Evolutionary conservation across 2,113 vertebrate species (phyloP), one percentile per base, ranked within the genome.

Genomic region (Capra hircus): DNA sequence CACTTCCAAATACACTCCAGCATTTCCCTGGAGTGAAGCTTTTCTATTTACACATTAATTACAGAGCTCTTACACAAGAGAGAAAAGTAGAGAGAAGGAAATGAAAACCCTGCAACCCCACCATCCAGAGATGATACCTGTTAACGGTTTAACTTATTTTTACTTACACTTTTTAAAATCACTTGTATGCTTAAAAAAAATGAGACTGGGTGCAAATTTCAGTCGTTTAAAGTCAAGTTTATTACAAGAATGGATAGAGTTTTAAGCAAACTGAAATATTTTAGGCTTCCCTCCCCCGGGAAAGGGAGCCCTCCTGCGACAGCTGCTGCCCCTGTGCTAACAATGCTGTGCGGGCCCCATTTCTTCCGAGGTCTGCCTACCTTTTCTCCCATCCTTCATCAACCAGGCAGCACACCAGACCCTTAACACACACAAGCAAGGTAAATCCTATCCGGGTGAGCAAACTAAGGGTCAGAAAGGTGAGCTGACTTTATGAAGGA

Each of bases 21-120:
- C 40, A 83, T 45, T 55, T 85, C 62, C 78, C 95, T 28, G 16
- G 91, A 91, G 67, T 11, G 30, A 52, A 93, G 78, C 59, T 93
- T 80, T 92, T 55, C 90, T 95, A 43, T 89, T 94, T 94, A 60
- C 60, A 91, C 78, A 50, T 91, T 94, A 64, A 91, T 86, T 86
- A 91, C 0, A 96, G 40, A 86, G 45, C 60, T 67, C 67, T 92
- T 89, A 87, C 36, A 53, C 86, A 90, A 43, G 62, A 77, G 5
- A 4, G 60, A 33, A 77, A 94, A 91, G 59, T 7, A 86, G 33
- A 86, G 88, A 92, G 90, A 64, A 59, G 74, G 90, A 97, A 93
- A 93, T 91, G 52, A 84, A 96, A 93, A 87, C 33, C 23, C 28
- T 28, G 50, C 9, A 86, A 53, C 10, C 33, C 81, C 25, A 40